phyloP scores from a whole-genome alignment of 2,888 invertebrate genomes.

The Caenorhabditis sinica region DNA sequence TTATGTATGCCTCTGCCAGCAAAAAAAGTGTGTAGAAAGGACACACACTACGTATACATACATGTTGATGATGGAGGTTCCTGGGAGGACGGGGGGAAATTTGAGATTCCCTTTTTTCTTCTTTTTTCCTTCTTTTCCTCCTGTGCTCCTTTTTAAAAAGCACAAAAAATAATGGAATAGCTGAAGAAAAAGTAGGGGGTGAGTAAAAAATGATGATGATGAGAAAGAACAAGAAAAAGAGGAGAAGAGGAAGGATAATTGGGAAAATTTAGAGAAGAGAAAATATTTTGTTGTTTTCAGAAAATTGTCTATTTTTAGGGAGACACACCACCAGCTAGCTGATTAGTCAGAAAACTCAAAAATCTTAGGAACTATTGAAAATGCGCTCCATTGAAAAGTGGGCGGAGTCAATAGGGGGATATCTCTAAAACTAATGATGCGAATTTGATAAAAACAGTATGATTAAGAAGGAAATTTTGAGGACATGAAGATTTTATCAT shows the following conservation, averaged over 20 bases:
- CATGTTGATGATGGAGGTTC: no score
- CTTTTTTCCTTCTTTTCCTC: neutral
- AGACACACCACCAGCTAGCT: neutral
- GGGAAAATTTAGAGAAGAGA: constrained; percentile 30
- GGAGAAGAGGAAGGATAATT: constrained; percentile 7
- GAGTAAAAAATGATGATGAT: neutral
- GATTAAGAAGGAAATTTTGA: no score
- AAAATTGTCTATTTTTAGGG: neutral
- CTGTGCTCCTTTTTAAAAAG: neutral
- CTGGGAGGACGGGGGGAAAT: neutral
- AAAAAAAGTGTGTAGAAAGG: neutral
- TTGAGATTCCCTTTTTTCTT: constrained; percentile 13
- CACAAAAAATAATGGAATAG: neutral
- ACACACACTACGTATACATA: neutral
- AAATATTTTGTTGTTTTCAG: constrained; percentile 5
- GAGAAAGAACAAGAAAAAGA: constrained; percentile 1
- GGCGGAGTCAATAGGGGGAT: no score
- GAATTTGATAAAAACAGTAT: no score
- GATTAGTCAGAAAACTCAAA: neutral
- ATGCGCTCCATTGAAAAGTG: no score
- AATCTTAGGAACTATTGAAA: neutral
- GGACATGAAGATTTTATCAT: no score
- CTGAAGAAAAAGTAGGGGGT: neutral
- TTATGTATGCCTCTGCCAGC: neutral
- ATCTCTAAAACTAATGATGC: no score